Conservation (phyloP, 1,140 invertebrate species). For the Drosophila lowei region DNA sequence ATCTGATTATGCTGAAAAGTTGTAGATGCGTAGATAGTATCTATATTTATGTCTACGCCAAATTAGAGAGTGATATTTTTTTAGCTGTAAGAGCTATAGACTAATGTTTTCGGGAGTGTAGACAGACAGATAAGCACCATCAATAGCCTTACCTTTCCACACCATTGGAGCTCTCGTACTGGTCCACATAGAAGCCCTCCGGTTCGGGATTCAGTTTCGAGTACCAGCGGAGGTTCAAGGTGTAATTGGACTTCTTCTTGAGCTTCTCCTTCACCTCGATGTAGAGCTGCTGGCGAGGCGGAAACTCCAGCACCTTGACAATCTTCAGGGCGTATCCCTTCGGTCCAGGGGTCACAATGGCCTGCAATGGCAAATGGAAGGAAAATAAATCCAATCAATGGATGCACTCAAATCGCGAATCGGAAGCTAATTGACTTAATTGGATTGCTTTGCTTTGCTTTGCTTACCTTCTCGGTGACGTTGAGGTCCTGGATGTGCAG, state of each 20-base stretch:
- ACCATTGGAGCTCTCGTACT: slow-evolving; percentile 89
- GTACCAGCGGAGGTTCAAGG: slow-evolving; percentile 92
- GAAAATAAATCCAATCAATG: slow-evolving; percentile 39
- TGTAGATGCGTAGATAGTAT: too few relatives aligned
- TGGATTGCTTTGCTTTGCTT: slow-evolving; percentile 13
- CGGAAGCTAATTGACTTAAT: slow-evolving; percentile 44
- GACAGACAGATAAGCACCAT: too few relatives aligned
- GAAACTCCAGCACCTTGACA: slow-evolving; percentile 90
- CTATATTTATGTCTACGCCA: too few relatives aligned
- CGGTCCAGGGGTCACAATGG: slow-evolving; percentile 86
- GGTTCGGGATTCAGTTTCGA: slow-evolving; percentile 91
- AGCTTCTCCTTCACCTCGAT: slow-evolving; percentile 92
- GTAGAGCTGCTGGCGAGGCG: slow-evolving; percentile 92
- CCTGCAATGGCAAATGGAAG: slow-evolving; percentile 83
- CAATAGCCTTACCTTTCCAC: slow-evolving; percentile 88
- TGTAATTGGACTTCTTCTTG: slow-evolving; percentile 91
- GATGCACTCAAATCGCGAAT: slow-evolving; percentile 25
- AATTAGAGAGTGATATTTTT: neutral
- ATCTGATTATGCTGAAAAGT: too few relatives aligned
- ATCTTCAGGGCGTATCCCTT: slow-evolving; percentile 90
- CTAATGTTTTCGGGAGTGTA: too few relatives aligned
- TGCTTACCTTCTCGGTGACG: slow-evolving; percentile 90
- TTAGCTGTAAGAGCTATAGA: neutral
- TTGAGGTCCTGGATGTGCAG: slow-evolving; percentile 95
- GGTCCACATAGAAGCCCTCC: slow-evolving; percentile 96